Conservation (phyloP, 2,888 invertebrate species). For the Hirtodrosophila confusa region DNA sequence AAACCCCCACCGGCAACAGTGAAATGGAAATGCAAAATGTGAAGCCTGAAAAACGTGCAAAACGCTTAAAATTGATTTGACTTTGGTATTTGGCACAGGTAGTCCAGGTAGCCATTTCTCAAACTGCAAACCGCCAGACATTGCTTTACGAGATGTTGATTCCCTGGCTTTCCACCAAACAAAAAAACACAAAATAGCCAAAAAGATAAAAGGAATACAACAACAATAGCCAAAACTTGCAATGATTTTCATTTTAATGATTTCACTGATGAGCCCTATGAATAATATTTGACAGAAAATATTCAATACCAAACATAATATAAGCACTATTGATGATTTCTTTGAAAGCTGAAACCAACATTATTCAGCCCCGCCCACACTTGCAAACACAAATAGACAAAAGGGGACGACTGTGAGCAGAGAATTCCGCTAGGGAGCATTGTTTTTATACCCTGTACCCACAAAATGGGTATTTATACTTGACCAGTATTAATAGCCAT, state of each 20-base stretch:
- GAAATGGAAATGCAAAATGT: slow-evolving; percentile 48
- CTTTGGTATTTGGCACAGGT: slow-evolving; percentile 38
- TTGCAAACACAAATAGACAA: too few relatives aligned
- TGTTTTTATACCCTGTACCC: too few relatives aligned
- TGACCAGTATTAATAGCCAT: too few relatives aligned
- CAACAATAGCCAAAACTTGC: slow-evolving; percentile 1
- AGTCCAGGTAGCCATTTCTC: slow-evolving; percentile 47
- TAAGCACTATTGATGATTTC: too few relatives aligned
- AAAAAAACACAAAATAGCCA: neutral
- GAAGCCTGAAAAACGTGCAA: slow-evolving; percentile 55
- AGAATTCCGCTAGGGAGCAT: too few relatives aligned
- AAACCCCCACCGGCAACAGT: neutral
- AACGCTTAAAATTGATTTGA: slow-evolving; percentile 56
- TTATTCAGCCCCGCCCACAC: too few relatives aligned
- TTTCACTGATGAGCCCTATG: neutral
- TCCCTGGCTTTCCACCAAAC: neutral
- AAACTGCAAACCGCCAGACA: slow-evolving; percentile 27
- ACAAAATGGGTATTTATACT: too few relatives aligned
- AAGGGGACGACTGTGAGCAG: too few relatives aligned
- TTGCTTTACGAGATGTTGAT: slow-evolving; percentile 28
- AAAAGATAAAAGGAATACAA: slow-evolving; percentile 29
- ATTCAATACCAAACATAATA: too few relatives aligned
- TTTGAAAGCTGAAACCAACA: too few relatives aligned
- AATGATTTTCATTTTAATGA: slow-evolving; percentile 8
- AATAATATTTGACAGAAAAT: too few relatives aligned